Base-by-base conservation (phyloP, 2,888 invertebrate genomes). In the Coleophora deauratella region DNA sequence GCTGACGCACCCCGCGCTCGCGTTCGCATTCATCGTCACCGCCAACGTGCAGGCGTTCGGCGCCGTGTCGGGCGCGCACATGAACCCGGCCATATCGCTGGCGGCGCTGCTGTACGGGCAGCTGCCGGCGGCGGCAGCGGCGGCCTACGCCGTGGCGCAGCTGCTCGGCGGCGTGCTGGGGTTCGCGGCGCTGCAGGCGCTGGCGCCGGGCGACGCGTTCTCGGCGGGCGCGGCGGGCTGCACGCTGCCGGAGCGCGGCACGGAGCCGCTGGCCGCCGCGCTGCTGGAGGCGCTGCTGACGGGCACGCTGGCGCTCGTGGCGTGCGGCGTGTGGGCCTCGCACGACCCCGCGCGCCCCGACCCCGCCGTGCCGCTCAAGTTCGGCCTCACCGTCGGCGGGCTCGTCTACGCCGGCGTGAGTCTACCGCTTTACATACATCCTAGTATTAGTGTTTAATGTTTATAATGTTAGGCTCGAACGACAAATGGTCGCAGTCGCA, bases 21-120 rank as follows among this genome's bases (percentile, higher is more conserved):
- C 66, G 13, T 84, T 84, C 67, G 84, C 79, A 44, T 65, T 62
- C 63, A 57, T 75, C 31, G 74, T 84, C 49, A 46, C 67, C 13
- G 67, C 61, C 33, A 64, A 65, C 57, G 66, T 59, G 41, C 55
- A 67, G 51, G 73, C 66, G 42, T 90, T 93, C 59, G 94, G 92
- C 2, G 90, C 91, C 52, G 84, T 90, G 33, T 93, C 93, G 10
- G 93, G 92, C 38, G 91, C 92, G 13, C 93, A 94, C 74, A 72
- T 95, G 59, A 94, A 94, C 81, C 94, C 94, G 0, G 89, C 91
- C 2, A 91, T 94, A 11, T 91, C 93, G 10, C 75, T 92, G 21
- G 90, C 92, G 3, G 88, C 90, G 30, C 60, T 90, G 38, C 62
- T 91, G 42, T 60, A 86, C 46, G 88, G 89, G 7, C 60, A 79